phyloP scores from a whole-genome alignment of 1,140 invertebrate species.

The Drosophila tropicalis region DNA sequence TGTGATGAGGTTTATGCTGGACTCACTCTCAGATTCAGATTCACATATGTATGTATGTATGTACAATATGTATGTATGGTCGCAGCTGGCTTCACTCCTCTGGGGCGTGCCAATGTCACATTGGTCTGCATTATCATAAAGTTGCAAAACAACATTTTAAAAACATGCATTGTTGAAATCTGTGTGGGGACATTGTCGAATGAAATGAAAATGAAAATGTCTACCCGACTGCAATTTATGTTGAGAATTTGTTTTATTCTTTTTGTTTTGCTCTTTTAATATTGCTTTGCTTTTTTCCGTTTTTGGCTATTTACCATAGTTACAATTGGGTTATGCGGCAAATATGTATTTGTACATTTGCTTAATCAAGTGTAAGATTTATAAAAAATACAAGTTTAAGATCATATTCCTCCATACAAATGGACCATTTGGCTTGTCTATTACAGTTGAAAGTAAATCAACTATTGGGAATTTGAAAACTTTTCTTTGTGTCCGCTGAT shows the following conservation, averaged over 20 bases:
- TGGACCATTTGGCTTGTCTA: no score
- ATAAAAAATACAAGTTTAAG: background rate
- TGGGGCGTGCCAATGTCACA: conserved; percentile 11
- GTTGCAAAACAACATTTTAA: conserved; percentile 14
- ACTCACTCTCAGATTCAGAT: conserved; percentile 3
- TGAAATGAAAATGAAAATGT: conserved; percentile 8
- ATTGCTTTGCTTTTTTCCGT: background rate
- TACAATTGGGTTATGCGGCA: background rate
- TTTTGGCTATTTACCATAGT: background rate
- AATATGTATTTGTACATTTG: background rate
- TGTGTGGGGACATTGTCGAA: conserved; percentile 9
- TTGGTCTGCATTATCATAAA: conserved; percentile 14
- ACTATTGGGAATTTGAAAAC: no score
- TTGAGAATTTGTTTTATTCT: conserved; percentile 3
- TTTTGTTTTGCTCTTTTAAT: background rate
- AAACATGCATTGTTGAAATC: conserved; percentile 14
- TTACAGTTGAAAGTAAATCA: no score
- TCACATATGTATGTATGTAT: background rate
- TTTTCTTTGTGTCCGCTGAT: no score
- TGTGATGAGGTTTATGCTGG: conserved; percentile 4
- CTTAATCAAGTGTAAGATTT: background rate
- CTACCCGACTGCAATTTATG: conserved; percentile 9
- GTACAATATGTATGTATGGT: background rate
- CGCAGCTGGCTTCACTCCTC: conserved; percentile 4
- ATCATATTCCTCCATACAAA: no score